Evolutionary conservation across 2,888 invertebrate genomes (phyloP), one percentile per base, ranked within the genome.

Genomic region (Dolichomitus sp.): DNA sequence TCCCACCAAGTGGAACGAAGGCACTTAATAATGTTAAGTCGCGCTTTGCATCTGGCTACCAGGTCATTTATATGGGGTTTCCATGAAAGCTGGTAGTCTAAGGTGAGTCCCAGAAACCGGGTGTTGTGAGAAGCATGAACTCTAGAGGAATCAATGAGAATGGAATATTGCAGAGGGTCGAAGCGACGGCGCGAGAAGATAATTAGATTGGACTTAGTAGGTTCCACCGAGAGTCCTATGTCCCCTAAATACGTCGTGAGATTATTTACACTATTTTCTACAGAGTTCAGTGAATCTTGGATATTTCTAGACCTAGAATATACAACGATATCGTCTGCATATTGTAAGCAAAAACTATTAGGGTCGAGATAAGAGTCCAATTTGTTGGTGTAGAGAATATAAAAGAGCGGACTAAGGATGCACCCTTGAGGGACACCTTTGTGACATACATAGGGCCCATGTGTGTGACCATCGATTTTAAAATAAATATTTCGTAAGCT

Each of bases 51-150:
- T n/a, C n/a, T n/a, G n/a, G n/a, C n/a, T n/a, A n/a, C n/a, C n/a
- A n/a, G n/a, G n/a, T n/a, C n/a, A n/a, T n/a, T n/a, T n/a, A n/a
- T n/a, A 70, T 63, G 11, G 76, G 9, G 4, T 69, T 70, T 54
- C 70, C 63, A 19, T 76, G 70, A 2, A 76, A 70, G 61, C 1
- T 27, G 12, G 3, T 37, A 33, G 14, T 77, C 77, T 6, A 77
- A 54, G 2, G 59, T 42, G 4, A 77, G 1, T 14, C 77, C 70
- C 12, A 78, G 40, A 17, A 78, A 78, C 50, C 40, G 61, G 14
- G 57, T 27, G 12, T 40, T 33, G 0, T 19, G 14, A 11, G 12
- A 40, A 23, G 4, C 27, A 3, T n/a, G n/a, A 4, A 65, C 45
- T 6, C 14, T 23, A 5, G 23, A 5, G 5, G 14, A 14, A 27